Evolutionary conservation across 2,888 invertebrate species (phyloP).

Genomic region (Octonoba sinensis): DNA sequence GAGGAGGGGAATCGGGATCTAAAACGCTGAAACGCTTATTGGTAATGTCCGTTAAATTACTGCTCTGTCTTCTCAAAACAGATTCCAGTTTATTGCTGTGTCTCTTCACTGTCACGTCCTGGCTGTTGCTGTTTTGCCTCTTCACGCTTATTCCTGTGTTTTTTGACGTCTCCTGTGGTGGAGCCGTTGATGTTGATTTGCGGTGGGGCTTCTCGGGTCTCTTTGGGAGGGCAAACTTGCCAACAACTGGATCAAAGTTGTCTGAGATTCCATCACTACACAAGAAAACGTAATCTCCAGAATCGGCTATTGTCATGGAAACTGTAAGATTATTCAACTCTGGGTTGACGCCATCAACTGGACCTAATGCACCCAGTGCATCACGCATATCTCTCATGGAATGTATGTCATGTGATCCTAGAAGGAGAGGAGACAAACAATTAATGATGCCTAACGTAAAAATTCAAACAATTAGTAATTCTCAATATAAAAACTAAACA

Average conservation of each 20-base stretch:
- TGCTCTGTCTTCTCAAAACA: conserved; percentile 41
- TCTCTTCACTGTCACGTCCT: conserved; percentile 41
- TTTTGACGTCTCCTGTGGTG: conserved; percentile 26
- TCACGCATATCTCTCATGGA: conserved; percentile 89
- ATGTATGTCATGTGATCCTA: conserved; percentile 86
- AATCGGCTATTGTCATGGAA: conserved; percentile 83
- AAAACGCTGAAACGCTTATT: neutral
- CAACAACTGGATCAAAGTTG: conserved; percentile 92
- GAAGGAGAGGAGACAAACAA: conserved; percentile 20
- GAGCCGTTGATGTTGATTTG: conserved; percentile 25
- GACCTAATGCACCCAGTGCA: conserved; percentile 88
- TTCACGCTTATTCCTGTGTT: conserved; percentile 30
- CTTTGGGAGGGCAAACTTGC: conserved; percentile 79
- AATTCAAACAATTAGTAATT: too few species aligned
- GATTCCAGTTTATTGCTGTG: conserved; percentile 42
- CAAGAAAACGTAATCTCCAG: conserved; percentile 86
- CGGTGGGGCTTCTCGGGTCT: conserved; percentile 50
- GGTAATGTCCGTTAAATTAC: conserved; percentile 18
- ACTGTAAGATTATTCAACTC: conserved; percentile 89
- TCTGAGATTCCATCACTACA: conserved; percentile 92
- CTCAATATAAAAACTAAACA: too few species aligned
- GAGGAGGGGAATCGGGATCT: neutral
- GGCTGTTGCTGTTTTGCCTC: conserved; percentile 45
- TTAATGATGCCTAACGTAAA: neutral
- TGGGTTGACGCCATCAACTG: conserved; percentile 86